Evolutionary conservation across 2,797 vertebrate genomes (phyloP).

Genomic region (Diglossa cyanea): DNA sequence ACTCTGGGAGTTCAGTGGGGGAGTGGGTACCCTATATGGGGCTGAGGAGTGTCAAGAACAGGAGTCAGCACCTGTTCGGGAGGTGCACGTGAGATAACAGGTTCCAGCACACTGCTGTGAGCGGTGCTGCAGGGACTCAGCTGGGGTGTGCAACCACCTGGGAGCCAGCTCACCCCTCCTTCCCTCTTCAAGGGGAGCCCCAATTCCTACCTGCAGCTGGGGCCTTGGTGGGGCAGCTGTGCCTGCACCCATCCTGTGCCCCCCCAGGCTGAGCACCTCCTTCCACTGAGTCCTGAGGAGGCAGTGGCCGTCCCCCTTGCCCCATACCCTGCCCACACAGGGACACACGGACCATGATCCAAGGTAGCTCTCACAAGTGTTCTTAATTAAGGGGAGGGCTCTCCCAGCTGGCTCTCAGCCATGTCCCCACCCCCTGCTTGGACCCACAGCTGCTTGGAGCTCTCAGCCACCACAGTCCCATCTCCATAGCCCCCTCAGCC

Average conservation of each 20-base stretch:
- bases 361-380: neutral
- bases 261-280: too few relatives aligned
- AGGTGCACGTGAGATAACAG: fast-evolving
- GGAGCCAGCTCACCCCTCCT: neutral
- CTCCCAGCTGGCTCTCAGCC: neutral
- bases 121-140: fast-evolving
- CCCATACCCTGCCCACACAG: neutral
- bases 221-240: neutral
- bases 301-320: fast-evolving
- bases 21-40: fast-evolving
- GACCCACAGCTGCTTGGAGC: neutral
- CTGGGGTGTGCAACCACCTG: neutral
- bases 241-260: neutral
- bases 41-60: neutral
- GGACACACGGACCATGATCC: neutral
- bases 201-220: neutral
- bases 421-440: neutral
- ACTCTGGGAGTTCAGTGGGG: fast-evolving
- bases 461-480: neutral
- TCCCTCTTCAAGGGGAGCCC: fast-evolving
- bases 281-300: neutral
- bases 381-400: constrained; percentile 21
- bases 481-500: constrained; percentile 55
- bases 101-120: neutral
- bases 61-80: neutral